These are phyloP conservation scores for Agonum fuliginosum DNA, from an alignment of 2,888 invertebrate species.

Conservation along the genomic window DNA sequence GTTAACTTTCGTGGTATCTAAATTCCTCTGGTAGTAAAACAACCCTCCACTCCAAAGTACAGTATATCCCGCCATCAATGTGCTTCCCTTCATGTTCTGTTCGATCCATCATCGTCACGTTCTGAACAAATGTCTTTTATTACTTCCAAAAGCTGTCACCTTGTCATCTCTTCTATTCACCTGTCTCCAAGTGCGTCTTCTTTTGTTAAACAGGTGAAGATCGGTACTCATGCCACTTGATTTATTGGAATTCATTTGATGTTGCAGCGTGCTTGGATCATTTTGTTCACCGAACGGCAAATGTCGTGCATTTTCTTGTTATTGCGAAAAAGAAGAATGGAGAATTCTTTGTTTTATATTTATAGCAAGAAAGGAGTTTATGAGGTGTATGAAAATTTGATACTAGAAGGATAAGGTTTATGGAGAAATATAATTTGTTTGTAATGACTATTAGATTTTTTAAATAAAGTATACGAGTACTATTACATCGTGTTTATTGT, in stretches of 20 bases:
- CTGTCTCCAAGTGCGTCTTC: constrained; percentile 17
- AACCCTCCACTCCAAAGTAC: too few species aligned
- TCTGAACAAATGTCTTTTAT: constrained; percentile 48
- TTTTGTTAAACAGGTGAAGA: constrained; percentile 9
- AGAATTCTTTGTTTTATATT: constrained; percentile 22
- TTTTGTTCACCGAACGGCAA: constrained; percentile 1
- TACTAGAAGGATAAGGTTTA: too few species aligned
- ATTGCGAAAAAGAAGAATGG: background rate
- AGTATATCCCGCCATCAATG: too few species aligned
- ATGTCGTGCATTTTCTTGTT: constrained; percentile 6
- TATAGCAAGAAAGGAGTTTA: background rate
- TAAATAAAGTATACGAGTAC: too few species aligned
- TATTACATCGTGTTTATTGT: too few species aligned
- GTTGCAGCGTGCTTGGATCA: constrained; percentile 26
- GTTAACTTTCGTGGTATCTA: too few species aligned
- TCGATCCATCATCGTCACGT: constrained; percentile 42
- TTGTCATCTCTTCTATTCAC: constrained; percentile 23
- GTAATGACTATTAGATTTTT: too few species aligned
- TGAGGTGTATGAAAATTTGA: too few species aligned
- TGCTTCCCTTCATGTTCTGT: background rate
- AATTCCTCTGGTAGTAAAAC: constrained; percentile 13
- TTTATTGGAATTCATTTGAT: constrained; percentile 43
- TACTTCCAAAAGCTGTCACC: constrained; percentile 2
- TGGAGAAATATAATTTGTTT: too few species aligned
- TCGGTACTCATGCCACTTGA: background rate